Conservation (phyloP, 1,140 invertebrate genomes). For the Telenomus remus region DNA sequence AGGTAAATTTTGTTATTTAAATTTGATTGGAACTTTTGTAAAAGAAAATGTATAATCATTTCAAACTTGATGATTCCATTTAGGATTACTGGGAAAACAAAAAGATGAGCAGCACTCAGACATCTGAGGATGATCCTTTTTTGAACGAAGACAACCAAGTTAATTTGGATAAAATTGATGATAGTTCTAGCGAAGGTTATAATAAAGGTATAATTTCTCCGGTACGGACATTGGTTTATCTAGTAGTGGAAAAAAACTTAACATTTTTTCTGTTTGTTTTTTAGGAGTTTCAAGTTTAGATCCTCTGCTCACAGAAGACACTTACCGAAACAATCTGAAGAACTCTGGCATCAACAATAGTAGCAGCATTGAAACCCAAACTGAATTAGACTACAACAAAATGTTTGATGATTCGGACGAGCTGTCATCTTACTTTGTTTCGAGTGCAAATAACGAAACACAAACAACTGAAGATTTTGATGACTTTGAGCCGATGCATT, state of each 20-base stretch:
- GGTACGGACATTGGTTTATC: background rate
- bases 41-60: too few relatives aligned
- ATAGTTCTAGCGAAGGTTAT: slow-evolving; percentile 24
- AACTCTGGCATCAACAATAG: slow-evolving; percentile 61
- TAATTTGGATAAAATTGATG: slow-evolving; percentile 63
- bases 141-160: slow-evolving; percentile 69
- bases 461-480: slow-evolving; percentile 74
- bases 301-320: slow-evolving; percentile 70
- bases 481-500: slow-evolving; percentile 71
- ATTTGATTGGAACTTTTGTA: background rate
- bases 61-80: slow-evolving; percentile 10
- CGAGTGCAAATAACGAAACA: slow-evolving; percentile 74
- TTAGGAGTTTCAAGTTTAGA: slow-evolving; percentile 62
- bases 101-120: slow-evolving; percentile 73
- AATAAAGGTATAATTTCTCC: slow-evolving; percentile 3
- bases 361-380: slow-evolving; percentile 78
- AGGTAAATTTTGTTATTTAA: slow-evolving; percentile 35
- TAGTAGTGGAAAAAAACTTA: background rate
- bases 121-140: slow-evolving; percentile 69
- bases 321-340: slow-evolving; percentile 47
- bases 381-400: slow-evolving; percentile 72
- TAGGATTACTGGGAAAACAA: slow-evolving; percentile 72
- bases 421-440: slow-evolving; percentile 64
- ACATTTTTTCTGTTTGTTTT: slow-evolving; percentile 19
- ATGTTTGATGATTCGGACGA: slow-evolving; percentile 68